phyloP scores from a whole-genome alignment of 1,140 invertebrate genomes.

The Sarcophaga bullata region DNA sequence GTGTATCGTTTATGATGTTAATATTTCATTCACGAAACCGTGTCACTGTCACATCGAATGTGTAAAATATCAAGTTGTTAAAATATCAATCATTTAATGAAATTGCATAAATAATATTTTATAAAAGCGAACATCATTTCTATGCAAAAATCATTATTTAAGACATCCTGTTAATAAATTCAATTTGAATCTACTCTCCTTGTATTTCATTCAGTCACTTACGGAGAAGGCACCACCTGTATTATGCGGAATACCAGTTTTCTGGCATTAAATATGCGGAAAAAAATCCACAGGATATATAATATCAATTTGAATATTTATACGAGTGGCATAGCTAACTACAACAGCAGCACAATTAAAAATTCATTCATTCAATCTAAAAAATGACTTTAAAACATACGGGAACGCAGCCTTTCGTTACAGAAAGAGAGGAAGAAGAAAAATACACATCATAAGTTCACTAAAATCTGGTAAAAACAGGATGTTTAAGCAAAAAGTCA shows the following conservation, averaged over 20 bases:
- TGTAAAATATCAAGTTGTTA: no score
- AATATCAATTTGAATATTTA: not conserved
- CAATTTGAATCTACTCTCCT: not conserved
- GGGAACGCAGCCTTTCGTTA: not conserved
- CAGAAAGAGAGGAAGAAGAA: not conserved
- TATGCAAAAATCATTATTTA: no score
- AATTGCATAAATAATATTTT: no score
- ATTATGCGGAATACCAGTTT: not conserved
- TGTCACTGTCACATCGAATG: no score
- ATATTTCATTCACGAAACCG: no score
- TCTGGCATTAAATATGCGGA: not conserved
- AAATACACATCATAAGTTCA: not conserved
- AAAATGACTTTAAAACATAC: not conserved
- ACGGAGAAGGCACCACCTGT: not conserved
- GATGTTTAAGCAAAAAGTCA: slow-evolving; percentile 7
- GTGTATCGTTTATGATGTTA: no score
- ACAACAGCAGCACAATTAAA: slow-evolving; percentile 6
- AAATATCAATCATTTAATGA: no score
- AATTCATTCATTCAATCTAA: slow-evolving; percentile 4
- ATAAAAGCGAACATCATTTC: no score
- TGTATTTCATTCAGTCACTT: not conserved
- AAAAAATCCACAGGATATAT: slow-evolving; percentile 6
- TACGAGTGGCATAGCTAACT: not conserved
- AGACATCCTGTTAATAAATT: slow-evolving; percentile 16
- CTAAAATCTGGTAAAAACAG: slow-evolving; percentile 16